Conservation (phyloP, 2,113 vertebrate species). For the Sinocyclocheilus rhinocerous region DNA sequence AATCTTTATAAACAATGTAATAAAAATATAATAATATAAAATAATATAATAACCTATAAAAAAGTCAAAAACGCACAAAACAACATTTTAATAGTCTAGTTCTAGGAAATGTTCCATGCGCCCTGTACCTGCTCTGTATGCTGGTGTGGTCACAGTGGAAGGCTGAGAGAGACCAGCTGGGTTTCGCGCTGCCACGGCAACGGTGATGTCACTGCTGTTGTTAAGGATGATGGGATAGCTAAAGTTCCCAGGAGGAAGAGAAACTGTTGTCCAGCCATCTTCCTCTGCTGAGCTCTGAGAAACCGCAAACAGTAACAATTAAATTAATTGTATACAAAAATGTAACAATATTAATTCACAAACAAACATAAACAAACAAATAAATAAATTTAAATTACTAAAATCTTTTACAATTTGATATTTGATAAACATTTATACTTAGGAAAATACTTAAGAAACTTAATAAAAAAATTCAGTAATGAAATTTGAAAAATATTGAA, state of each 20-base stretch:
- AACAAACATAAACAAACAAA: no score
- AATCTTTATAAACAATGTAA: no score
- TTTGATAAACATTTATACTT: no score
- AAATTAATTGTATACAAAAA: no score
- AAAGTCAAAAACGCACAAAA: not conserved
- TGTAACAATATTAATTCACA: no score
- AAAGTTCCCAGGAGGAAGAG: slow-evolving; percentile 5
- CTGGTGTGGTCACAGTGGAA: slow-evolving; percentile 58
- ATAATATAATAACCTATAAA: no score
- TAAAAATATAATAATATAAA: no score
- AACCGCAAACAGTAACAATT: slow-evolving; percentile 34
- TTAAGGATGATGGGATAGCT: slow-evolving; percentile 63
- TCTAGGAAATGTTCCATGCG: not conserved
- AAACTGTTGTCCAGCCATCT: slow-evolving; percentile 42
- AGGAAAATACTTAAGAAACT: no score
- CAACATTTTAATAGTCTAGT: not conserved
- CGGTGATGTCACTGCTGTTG: slow-evolving; percentile 51
- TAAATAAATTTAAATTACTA: no score
- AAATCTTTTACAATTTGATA: no score
- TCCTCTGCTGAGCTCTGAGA: slow-evolving; percentile 63
- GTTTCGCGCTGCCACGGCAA: slow-evolving; percentile 66
- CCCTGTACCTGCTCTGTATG: slow-evolving; percentile 62
- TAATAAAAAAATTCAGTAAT: no score
- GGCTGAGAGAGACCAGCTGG: slow-evolving; percentile 60
- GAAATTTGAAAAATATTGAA: no score